phyloP scores from a whole-genome alignment of 2,888 invertebrate species.

The Imbricaverruca yamaguchii region DNA sequence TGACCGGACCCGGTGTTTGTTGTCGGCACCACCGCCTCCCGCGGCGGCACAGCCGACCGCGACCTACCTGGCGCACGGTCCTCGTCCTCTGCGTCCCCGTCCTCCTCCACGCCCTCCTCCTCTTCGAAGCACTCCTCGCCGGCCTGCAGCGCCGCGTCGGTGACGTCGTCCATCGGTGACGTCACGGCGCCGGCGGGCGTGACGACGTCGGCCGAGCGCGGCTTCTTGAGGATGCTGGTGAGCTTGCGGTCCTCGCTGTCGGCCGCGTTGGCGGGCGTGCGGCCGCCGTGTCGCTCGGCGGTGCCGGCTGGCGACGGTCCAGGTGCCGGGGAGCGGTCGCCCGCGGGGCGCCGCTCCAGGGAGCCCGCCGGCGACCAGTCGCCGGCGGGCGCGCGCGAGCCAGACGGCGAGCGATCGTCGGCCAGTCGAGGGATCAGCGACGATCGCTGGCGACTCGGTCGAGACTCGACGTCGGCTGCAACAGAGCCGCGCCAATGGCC shows the following conservation, averaged over 20 bases:
- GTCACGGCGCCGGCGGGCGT: background rate
- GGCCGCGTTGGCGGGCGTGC: background rate
- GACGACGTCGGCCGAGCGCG: background rate
- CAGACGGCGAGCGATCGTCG: background rate
- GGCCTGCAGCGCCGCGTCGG: background rate
- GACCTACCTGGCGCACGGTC: background rate
- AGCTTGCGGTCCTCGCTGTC: background rate
- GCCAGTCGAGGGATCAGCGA: background rate
- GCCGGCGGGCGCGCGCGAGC: background rate
- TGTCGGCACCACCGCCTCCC: no score
- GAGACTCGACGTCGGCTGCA: background rate
- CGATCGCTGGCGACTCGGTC: background rate
- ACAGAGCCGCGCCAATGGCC: no score
- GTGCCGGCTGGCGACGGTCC: background rate
- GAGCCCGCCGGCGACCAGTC: background rate
- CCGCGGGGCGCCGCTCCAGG: background rate
- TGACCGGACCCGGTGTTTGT: no score
- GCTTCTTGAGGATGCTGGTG: slow-evolving; percentile 13
- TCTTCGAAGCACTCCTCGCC: no score
- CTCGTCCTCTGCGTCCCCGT: background rate
- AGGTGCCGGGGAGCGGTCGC: background rate
- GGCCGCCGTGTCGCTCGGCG: no score
- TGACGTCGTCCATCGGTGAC: background rate
- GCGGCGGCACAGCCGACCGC: background rate
- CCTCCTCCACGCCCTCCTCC: background rate